These are phyloP conservation scores for Cranoglanis bouderius DNA, from an alignment of 2,113 vertebrate species.

Conservation along the genomic window DNA sequence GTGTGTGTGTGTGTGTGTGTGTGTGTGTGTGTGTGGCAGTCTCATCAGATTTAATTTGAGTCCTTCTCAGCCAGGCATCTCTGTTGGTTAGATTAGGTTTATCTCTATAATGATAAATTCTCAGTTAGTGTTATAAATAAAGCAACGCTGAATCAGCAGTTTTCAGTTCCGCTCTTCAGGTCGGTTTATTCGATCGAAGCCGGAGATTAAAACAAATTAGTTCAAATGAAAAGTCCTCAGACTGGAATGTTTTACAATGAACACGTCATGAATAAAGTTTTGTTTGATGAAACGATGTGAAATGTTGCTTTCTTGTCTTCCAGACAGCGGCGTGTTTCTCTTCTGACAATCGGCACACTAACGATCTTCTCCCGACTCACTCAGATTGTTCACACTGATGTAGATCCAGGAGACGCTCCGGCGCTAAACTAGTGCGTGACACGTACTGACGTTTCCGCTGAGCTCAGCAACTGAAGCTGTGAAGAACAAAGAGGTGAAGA, in stretches of 20 bases:
- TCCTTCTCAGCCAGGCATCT: neutral
- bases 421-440: neutral
- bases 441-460: neutral
- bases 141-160: neutral
- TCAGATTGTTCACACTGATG: neutral
- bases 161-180: neutral
- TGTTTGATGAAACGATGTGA: neutral
- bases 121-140: neutral
- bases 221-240: neutral
- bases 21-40: neutral
- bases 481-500: neutral
- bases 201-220: neutral
- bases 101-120: neutral
- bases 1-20: neutral
- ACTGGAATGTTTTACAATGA: neutral
- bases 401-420: neutral
- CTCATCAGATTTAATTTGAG: neutral
- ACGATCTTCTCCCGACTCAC: neutral
- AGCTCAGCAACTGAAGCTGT: neutral
- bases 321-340: neutral
- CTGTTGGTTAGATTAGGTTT: neutral
- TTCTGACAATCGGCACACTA: neutral
- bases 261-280: constrained; percentile 14
- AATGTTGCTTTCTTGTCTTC: neutral
- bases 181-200: neutral